Evolutionary conservation across 2,113 vertebrate species (phyloP).

Genomic region (Onychorhynchus coronatus): DNA sequence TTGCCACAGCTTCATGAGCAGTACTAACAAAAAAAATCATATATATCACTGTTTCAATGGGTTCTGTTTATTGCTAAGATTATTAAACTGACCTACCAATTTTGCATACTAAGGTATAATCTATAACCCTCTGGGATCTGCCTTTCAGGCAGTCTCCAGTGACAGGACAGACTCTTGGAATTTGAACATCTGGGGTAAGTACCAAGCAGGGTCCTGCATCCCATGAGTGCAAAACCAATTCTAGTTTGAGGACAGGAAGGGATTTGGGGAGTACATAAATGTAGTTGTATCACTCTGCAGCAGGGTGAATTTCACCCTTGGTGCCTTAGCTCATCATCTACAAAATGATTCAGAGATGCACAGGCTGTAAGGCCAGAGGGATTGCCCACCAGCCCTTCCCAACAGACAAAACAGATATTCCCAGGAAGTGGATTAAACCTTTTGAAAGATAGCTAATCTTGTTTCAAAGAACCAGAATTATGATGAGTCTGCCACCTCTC

Average conservation of each 20-base stretch:
- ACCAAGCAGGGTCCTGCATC: neutral
- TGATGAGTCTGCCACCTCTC: neutral
- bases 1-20: neutral
- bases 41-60: neutral
- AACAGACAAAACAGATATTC: neutral
- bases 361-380: neutral
- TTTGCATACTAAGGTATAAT: neutral
- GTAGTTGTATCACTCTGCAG: neutral
- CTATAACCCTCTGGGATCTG: neutral
- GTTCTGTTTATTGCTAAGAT: neutral
- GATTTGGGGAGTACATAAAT: neutral
- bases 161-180: neutral
- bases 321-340: neutral
- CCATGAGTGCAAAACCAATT: neutral
- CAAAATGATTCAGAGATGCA: neutral
- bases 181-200: neutral
- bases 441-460: neutral
- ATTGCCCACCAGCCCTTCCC: neutral
- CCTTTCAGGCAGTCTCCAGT: neutral
- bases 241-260: neutral
- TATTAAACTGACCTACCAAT: neutral
- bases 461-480: neutral
- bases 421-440: neutral
- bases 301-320: neutral
- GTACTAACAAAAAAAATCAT: accelerated